These are phyloP conservation scores for Drosophila carrolli DNA, from an alignment of 1,140 invertebrate genomes.

Conservation along the genomic window DNA sequence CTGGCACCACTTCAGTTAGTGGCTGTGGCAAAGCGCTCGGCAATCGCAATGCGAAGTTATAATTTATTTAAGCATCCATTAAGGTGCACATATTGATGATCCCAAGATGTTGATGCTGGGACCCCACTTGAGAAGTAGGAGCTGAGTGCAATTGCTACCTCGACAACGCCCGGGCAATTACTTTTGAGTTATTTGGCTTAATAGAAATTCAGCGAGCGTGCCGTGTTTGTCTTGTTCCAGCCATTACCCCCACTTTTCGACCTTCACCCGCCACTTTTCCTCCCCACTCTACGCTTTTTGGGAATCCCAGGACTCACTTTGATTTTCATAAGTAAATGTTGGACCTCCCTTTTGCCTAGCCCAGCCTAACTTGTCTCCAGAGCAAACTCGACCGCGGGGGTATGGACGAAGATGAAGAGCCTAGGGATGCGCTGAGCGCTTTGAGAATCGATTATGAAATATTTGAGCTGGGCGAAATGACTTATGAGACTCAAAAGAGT, in stretches of 20 bases:
- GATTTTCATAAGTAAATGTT: slow-evolving; percentile 83
- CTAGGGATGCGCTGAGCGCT: slow-evolving; percentile 15
- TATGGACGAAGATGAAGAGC: slow-evolving; percentile 1
- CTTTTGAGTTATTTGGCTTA: slow-evolving; percentile 81
- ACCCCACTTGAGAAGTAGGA: slow-evolving; percentile 6
- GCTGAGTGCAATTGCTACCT: slow-evolving; percentile 57
- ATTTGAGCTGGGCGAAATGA: slow-evolving; percentile 82
- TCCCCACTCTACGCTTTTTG: not conserved
- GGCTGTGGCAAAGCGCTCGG: slow-evolving; percentile 5
- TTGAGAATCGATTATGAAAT: slow-evolving; percentile 83
- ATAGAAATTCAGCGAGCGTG: slow-evolving; percentile 79
- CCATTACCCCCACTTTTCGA: slow-evolving; percentile 26
- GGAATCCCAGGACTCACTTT: slow-evolving; percentile 67
- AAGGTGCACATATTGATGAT: slow-evolving; percentile 79
- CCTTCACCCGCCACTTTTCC: not conserved
- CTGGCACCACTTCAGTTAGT: slow-evolving; percentile 24
- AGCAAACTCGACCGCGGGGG: slow-evolving; percentile 21
- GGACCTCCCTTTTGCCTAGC: slow-evolving; percentile 33
- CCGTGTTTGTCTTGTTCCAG: slow-evolving; percentile 72
- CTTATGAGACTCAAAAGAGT: slow-evolving; percentile 75
- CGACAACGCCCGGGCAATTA: slow-evolving; percentile 61
- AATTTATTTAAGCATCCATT: slow-evolving; percentile 82
- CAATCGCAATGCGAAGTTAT: slow-evolving; percentile 83
- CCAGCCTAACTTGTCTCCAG: slow-evolving; percentile 54
- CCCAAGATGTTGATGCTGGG: slow-evolving; percentile 21